Base-by-base conservation (phyloP, 1,140 invertebrate genomes). In the Oedothorax gibbosus region DNA sequence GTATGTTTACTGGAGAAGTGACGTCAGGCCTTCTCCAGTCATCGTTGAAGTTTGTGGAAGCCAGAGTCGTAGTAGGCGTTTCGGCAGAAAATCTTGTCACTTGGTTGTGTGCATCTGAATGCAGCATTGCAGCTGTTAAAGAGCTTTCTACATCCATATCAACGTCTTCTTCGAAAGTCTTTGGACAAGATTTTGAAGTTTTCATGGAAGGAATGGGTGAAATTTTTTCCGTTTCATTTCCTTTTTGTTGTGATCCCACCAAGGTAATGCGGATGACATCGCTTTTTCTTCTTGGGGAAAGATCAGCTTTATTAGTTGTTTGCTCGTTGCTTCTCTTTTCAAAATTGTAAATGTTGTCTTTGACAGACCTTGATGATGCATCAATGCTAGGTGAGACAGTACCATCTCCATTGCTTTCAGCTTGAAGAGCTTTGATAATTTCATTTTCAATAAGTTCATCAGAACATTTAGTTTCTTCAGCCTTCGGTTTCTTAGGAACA, bases 121-220 rank as follows among this genome's bases (percentile, higher is more conserved):
- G 72, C 8, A 85, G 49, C 73, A 85, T 85, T 14, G 82, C 82
- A 2, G 82, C 64, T 53, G 82, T 85, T 7, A 85, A 50, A 5
- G 72, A 71, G 62, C 21, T 76, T 62, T 85, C 75, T 9, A 77
- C 73, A 71, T 85, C 82, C 62, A 85, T 60, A 53, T 85, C 82
- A 12, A 77, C 64, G 20, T 85, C 82, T 51, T 85, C 82, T 51
- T 85, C 82, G 75, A 85, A 85, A n/a, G 82, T 94, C 90, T 95
- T 95, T 14, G 95, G 95, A 89, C 95, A 85, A 18, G 82, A 85
- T 20, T 85, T 85, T 11, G 82, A 85, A 12, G 82, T 85, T 71
- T 85, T 85, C 82, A 85, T 85, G 14, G 82, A 65, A 6, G 62
- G 18, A 14, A 62, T 11, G 7, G 75, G 20, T 21, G 53, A 15